These are phyloP conservation scores for Tenebrosternarchus preto DNA, from an alignment of 2,113 vertebrate species.

Conservation along the genomic window DNA sequence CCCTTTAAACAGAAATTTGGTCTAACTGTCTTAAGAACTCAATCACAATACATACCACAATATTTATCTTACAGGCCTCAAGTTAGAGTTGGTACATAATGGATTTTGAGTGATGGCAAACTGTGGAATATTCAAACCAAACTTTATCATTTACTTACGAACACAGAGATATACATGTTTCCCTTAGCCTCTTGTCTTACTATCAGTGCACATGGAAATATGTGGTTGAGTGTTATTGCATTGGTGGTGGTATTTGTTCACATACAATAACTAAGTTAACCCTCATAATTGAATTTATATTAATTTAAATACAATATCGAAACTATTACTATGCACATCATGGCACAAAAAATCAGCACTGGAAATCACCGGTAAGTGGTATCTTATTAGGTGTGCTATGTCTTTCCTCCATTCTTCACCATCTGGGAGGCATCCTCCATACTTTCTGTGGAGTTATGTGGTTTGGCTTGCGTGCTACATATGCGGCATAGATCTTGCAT, in stretches of 20 bases:
- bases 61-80: no score
- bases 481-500: slow-evolving; percentile 82
- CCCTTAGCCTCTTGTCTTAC: not conserved
- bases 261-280: not conserved
- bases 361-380: not conserved
- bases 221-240: not conserved
- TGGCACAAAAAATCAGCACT: not conserved
- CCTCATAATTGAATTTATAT: not conserved
- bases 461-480: slow-evolving; percentile 50
- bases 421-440: slow-evolving; percentile 53
- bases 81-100: no score
- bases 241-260: not conserved
- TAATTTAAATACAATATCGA: slow-evolving; percentile 3
- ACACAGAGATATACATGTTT: not conserved
- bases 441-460: slow-evolving; percentile 33
- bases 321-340: not conserved
- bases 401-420: slow-evolving; percentile 51
- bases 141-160: not conserved
- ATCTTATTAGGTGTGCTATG: slow-evolving; percentile 42
- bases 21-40: no score
- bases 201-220: not conserved
- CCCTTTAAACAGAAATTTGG: no score
- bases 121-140: not conserved
- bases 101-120: not conserved
- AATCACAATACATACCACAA: no score